A percentile compares a stretch with the other conserved stretches of the same genome.
Conservation (phyloP, 2,113 vertebrate genomes). For the Trematomus loennbergii region DNA sequence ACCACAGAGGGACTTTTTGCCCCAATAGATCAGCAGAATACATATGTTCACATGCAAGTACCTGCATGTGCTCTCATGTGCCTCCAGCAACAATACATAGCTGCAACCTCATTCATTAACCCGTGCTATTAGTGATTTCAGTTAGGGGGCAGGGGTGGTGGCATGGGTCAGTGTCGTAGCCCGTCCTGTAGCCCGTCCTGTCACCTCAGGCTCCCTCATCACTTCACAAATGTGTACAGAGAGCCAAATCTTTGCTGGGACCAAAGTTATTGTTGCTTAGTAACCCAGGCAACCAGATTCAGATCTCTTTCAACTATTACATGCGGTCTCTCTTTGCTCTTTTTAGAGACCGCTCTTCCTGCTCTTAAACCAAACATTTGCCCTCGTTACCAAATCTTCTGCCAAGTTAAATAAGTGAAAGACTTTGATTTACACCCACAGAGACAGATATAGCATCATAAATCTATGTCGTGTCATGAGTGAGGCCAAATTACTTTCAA, state of each 20-base stretch:
- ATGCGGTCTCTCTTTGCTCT: slow-evolving; percentile 19
- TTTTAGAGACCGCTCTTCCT: slow-evolving; percentile 33
- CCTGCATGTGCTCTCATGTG: slow-evolving; percentile 40
- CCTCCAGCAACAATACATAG: slow-evolving; percentile 58
- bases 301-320: slow-evolving; percentile 38
- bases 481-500: background rate
- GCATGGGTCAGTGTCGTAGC: slow-evolving; percentile 40
- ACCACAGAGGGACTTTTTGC: slow-evolving; percentile 26
- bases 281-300: slow-evolving; percentile 39
- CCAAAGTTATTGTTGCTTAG: slow-evolving; percentile 27
- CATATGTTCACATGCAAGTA: slow-evolving; percentile 59
- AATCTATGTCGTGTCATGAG: background rate
- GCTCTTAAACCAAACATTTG: slow-evolving; percentile 37
- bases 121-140: background rate
- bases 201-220: slow-evolving; percentile 25
- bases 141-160: background rate
- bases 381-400: slow-evolving; percentile 9
- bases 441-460: slow-evolving; percentile 2
- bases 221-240: background rate
- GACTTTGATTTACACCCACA: slow-evolving; percentile 44
- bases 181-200: background rate
- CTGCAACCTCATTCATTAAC: slow-evolving; percentile 46
- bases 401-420: slow-evolving; percentile 23
- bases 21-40: slow-evolving; percentile 9
- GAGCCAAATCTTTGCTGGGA: slow-evolving; percentile 1